phyloP scores from a whole-genome alignment of 1,140 invertebrate genomes.

The Caerostris darwini region DNA sequence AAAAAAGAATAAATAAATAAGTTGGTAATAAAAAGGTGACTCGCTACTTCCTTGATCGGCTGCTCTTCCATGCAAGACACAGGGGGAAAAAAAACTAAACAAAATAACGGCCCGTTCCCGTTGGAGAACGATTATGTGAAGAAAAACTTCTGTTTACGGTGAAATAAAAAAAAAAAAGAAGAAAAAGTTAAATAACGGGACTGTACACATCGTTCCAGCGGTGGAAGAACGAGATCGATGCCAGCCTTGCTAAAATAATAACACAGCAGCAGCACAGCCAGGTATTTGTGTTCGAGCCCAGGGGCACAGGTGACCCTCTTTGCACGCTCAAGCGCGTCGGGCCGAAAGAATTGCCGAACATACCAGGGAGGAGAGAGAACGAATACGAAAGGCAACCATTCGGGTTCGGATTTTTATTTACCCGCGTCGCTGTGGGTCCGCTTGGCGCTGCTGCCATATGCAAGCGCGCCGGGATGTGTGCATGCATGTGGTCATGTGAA shows the following conservation, averaged over 20 bases:
- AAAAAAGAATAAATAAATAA: background rate
- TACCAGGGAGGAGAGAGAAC: background rate
- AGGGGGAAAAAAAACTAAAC: background rate
- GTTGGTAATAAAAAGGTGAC: background rate
- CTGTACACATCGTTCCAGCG: background rate
- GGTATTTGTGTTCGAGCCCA: slow-evolving; percentile 48
- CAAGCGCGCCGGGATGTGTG: slow-evolving; percentile 33
- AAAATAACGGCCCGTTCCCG: background rate
- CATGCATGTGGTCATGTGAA: slow-evolving; percentile 65
- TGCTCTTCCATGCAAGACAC: slow-evolving; percentile 6
- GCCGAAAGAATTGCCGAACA: slow-evolving; percentile 48
- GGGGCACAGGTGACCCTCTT: slow-evolving; percentile 73
- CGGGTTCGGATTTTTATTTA: slow-evolving; percentile 50
- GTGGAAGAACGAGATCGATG: slow-evolving; percentile 70
- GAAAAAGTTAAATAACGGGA: slow-evolving; percentile 3
- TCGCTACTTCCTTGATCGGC: slow-evolving; percentile 52
- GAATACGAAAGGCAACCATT: slow-evolving; percentile 9
- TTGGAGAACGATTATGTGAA: slow-evolving; percentile 8
- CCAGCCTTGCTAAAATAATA: slow-evolving; percentile 68
- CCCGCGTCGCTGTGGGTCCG: slow-evolving; percentile 68
- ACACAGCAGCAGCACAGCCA: slow-evolving; percentile 57
- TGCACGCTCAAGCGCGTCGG: slow-evolving; percentile 61
- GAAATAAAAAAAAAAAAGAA: background rate
- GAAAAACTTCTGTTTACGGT: background rate
- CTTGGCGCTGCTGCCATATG: slow-evolving; percentile 51